phyloP scores from a whole-genome alignment of 2,113 vertebrate genomes.

The Salvelinus namaycush region DNA sequence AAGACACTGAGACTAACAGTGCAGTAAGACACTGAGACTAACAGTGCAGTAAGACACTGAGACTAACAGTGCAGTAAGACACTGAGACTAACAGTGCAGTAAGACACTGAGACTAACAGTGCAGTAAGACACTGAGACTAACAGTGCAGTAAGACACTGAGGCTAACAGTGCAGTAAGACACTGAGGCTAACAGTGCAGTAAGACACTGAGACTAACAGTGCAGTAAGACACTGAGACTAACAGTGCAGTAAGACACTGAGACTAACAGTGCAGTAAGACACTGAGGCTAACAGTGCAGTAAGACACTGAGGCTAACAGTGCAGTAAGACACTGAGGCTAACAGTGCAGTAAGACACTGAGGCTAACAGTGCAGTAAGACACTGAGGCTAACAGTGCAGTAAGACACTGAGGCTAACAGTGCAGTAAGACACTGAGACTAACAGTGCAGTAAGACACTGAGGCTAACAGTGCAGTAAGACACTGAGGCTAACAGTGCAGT shows the following conservation, averaged over 20 bases:
- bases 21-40: too few species aligned
- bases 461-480: slow-evolving; percentile 10
- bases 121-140: slow-evolving; percentile 1
- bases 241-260: neutral
- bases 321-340: neutral
- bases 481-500: too few species aligned
- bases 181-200: too few species aligned
- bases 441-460: neutral
- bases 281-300: too few species aligned
- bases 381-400: too few species aligned
- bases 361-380: slow-evolving; percentile 10
- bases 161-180: slow-evolving; percentile 10
- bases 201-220: neutral
- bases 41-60: neutral
- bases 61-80: slow-evolving; percentile 5
- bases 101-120: neutral
- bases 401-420: neutral
- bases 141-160: neutral
- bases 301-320: neutral
- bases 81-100: too few species aligned
- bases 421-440: neutral
- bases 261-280: slow-evolving; percentile 9
- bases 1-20: neutral
- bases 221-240: neutral
- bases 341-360: neutral